Percentiles rank a stretch among this genome's conserved stretches.
Conservation (phyloP, 2,113 vertebrate species). For the Caranx melampygus region DNA sequence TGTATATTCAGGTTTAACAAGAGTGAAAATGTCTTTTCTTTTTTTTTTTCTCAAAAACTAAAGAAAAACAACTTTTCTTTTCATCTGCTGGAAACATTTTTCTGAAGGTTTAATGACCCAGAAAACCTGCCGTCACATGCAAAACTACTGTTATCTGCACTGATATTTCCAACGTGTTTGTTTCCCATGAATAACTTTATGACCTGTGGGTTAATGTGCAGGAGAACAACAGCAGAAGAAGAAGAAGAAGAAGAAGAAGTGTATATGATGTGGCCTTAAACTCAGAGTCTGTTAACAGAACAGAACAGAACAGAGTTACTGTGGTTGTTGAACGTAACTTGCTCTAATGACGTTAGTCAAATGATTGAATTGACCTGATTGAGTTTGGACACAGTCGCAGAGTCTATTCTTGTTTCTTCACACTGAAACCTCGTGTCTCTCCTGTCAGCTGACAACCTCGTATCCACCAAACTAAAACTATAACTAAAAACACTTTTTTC, state of each 20-base stretch:
- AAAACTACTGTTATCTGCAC: not conserved
- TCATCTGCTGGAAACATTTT: too few species aligned
- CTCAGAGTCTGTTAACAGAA: not conserved
- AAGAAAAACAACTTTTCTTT: too few species aligned
- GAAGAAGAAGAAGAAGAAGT: too few species aligned
- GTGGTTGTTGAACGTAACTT: not conserved
- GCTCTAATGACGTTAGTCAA: conserved; percentile 29
- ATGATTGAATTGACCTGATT: conserved; percentile 31
- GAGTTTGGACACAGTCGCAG: not conserved
- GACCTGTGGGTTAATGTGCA: not conserved
- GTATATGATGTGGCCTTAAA: not conserved
- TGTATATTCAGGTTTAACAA: too few species aligned
- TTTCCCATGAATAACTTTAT: not conserved
- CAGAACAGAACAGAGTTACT: not conserved
- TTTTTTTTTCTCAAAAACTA: too few species aligned
- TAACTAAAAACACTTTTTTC: not conserved
- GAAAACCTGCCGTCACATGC: not conserved
- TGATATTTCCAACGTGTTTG: not conserved
- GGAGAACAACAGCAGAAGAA: not conserved
- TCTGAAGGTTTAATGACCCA: too few species aligned
- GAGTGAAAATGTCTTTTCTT: too few species aligned
- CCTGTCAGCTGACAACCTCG: not conserved
- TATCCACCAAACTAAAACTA: not conserved
- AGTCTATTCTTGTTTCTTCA: not conserved
- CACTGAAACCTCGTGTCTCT: not conserved